Evolutionary conservation across 1,140 invertebrate genomes (phyloP).

Genomic region (Manduca sexta): DNA sequence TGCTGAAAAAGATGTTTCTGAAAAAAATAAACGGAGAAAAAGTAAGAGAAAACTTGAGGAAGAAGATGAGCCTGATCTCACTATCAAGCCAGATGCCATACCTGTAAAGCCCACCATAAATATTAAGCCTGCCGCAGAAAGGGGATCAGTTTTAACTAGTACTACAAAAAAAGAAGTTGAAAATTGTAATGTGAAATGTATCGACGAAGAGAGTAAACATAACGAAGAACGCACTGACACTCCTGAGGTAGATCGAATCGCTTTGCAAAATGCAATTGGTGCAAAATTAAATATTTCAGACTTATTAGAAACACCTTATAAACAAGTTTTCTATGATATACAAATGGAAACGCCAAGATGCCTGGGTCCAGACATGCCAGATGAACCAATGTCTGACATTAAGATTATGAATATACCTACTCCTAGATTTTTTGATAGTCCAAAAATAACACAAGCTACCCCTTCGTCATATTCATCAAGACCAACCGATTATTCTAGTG

Average conservation of each 20-base stretch:
- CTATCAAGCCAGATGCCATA: conserved; percentile 3
- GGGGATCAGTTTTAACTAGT: neutral
- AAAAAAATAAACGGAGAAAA: conserved; percentile 20
- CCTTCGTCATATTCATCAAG: conserved; percentile 58
- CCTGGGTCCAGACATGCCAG: conserved; percentile 51
- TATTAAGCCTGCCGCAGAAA: conserved; percentile 22
- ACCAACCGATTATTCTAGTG: conserved; percentile 65
- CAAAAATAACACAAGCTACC: conserved; percentile 42
- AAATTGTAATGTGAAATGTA: conserved; percentile 32
- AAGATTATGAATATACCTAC: conserved; percentile 66
- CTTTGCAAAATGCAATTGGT: conserved; percentile 55
- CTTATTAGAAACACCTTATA: conserved; percentile 61
- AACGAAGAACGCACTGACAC: conserved; percentile 43
- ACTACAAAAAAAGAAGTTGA: conserved; percentile 18
- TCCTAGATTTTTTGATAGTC: conserved; percentile 53
- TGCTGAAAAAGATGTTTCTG: conserved; percentile 8
- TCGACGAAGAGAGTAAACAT: conserved; percentile 30
- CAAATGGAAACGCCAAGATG: conserved; percentile 66
- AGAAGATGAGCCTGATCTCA: conserved; percentile 10
- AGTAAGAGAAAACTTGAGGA: conserved; percentile 24
- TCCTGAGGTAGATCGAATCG: conserved; percentile 48
- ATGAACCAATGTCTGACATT: conserved; percentile 60
- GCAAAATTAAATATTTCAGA: conserved; percentile 61
- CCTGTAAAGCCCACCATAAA: conserved; percentile 41
- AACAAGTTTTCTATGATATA: conserved; percentile 63